Percentiles rank a stretch among this genome's conserved stretches.
These are phyloP conservation scores for Temnopleurus reevesii DNA, from an alignment of 53 echinoderm and acorn worm species.

Conservation along the genomic window DNA sequence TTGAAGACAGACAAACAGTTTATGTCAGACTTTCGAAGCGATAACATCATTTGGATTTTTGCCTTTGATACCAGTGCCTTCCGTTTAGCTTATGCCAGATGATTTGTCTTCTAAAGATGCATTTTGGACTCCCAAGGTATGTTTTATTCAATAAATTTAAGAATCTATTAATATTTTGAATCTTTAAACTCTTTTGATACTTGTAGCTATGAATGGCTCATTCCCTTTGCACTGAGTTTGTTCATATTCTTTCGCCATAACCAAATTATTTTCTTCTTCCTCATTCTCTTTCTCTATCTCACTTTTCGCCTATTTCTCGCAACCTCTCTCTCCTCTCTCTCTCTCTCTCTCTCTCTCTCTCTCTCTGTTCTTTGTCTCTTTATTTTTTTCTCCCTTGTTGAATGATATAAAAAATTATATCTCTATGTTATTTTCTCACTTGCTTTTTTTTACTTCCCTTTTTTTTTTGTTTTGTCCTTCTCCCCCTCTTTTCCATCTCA, in stretches of 20 bases:
- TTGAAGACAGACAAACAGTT: not conserved
- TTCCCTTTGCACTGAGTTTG: no score
- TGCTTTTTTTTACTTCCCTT: not conserved
- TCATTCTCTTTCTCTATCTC: no score
- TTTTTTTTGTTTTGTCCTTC: not conserved
- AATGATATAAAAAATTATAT: no score
- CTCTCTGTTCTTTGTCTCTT: no score
- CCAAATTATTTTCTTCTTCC: no score
- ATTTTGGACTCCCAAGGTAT: conserved; percentile 46
- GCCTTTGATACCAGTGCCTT: not conserved
- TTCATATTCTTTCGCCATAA: no score
- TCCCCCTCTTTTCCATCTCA: not conserved
- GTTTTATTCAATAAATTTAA: not conserved
- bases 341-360: no score
- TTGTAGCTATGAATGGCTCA: no score
- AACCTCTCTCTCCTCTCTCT: no score
- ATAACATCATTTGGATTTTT: not conserved
- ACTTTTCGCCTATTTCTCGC: no score
- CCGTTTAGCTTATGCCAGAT: not conserved
- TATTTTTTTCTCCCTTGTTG: no score
- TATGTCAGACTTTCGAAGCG: not conserved
- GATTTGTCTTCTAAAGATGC: conserved; percentile 27
- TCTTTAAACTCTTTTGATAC: no score
- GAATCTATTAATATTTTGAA: not conserved
- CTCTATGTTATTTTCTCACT: not conserved